These are phyloP conservation scores for Sphaerophoria rueppellii DNA, from an alignment of 2,888 invertebrate species.

Conservation along the genomic window DNA sequence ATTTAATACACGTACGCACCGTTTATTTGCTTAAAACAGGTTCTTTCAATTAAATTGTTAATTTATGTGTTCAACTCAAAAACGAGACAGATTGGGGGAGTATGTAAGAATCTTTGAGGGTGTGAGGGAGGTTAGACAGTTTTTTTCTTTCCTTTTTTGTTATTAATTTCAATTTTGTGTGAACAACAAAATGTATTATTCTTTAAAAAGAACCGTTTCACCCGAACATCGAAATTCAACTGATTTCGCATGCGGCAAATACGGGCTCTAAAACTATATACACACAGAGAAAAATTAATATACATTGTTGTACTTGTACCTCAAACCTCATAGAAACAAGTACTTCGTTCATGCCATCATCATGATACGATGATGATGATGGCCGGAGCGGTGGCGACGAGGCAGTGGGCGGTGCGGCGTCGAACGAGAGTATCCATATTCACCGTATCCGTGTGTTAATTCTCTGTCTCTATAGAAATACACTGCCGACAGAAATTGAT, in stretches of 20 bases:
- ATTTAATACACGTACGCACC: constrained; percentile 31
- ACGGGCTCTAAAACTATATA: constrained; percentile 52
- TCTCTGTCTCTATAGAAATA: constrained; percentile 25
- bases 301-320: constrained; percentile 56
- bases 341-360: constrained; percentile 28
- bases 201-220: constrained; percentile 72
- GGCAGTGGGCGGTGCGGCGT: background rate
- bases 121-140: no score
- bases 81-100: constrained; percentile 34
- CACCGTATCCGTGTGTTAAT: constrained; percentile 10
- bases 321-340: constrained; percentile 49
- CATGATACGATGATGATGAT: constrained; percentile 2
- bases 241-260: constrained; percentile 71
- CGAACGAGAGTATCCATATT: background rate
- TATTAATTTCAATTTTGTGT: background rate
- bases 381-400: background rate
- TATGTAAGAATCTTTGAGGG: background rate
- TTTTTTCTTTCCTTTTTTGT: no score
- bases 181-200: constrained; percentile 27
- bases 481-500: constrained; percentile 13
- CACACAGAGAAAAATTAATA: constrained; percentile 17
- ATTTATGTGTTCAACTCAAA: constrained; percentile 3
- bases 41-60: background rate
- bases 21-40: constrained; percentile 6
- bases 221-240: constrained; percentile 74